Base-by-base conservation (phyloP, 2,797 vertebrate genomes). In the Clamator glandarius region DNA sequence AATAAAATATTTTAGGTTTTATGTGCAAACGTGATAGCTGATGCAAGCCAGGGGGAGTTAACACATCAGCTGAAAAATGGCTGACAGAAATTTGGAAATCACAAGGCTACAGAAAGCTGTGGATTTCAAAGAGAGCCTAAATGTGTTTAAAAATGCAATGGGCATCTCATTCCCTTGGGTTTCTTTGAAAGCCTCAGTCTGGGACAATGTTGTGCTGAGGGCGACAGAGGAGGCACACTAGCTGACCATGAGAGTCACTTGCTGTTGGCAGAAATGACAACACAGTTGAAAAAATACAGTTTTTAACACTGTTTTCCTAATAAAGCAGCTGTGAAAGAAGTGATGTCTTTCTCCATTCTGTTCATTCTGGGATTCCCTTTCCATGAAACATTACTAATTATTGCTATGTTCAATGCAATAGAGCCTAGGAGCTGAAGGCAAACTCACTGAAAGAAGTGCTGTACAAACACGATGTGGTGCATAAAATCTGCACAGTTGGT, bases 11-110 rank as follows among this genome's bases (percentile, higher is more conserved):
- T 59, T 36, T 39, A 24, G 5, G 62, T 90, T 62, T 75, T 73
- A 44, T 0, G 3, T 33, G 9, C 26, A 16, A 84, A 58, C 0
- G 0, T 42, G 55, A 51, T 7, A 73, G 70, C 2, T 84, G 66
- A 72, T 66, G 55, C 35, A 73, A 87, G 24, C 28, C 26, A 67
- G 26, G 48, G 48, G 29, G 33, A 80, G 19, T 36, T n/a, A 72
- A 50, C 10, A 48, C 8, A 28, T 15, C 0, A 0, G 14, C 15
- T 77, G 28, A 84, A 78, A 93, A 92, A 50, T 19, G 9, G 17
- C n/a, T 57, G 50, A 39, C 33, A 86, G 41, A 73, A 36, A 46
- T 58, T 68, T 46, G 46, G 46, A 91, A 82, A 84, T 62, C 61
- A 50, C 11, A 7, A 74, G 31, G 10, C 74, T 81, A 36, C 1